phyloP scores from a whole-genome alignment of 1,140 invertebrate species.

The Chymomyza costata region DNA sequence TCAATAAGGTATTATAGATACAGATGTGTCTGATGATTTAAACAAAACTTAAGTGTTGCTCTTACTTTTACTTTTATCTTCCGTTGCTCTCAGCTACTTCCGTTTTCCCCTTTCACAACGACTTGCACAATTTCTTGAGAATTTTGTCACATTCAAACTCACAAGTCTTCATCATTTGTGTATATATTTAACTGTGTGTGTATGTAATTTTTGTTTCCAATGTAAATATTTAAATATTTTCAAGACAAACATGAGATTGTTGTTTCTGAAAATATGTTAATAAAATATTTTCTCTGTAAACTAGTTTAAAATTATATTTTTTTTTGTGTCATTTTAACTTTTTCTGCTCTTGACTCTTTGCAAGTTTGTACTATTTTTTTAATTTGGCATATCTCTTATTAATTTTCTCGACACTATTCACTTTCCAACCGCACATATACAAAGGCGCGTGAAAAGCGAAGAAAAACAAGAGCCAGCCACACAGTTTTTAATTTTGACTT shows the following conservation, averaged over 20 bases:
- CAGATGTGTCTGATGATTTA: too few relatives aligned
- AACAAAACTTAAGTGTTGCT: too few relatives aligned
- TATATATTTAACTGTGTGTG: too few relatives aligned
- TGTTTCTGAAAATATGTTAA: conserved; percentile 70
- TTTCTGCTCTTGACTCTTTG: conserved; percentile 7
- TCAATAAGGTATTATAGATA: too few relatives aligned
- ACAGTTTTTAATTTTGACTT: conserved; percentile 17
- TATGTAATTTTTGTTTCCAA: too few relatives aligned
- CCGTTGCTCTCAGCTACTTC: too few relatives aligned
- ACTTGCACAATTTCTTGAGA: too few relatives aligned
- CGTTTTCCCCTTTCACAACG: too few relatives aligned
- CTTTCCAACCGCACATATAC: conserved; percentile 27
- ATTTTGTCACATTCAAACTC: too few relatives aligned
- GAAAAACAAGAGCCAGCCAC: conserved; percentile 53
- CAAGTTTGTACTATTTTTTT: conserved; percentile 19
- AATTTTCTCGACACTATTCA: conserved; percentile 64
- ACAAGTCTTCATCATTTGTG: too few relatives aligned
- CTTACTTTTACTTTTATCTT: too few relatives aligned
- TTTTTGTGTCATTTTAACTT: neutral
- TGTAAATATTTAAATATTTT: conserved; percentile 74
- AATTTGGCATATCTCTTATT: conserved; percentile 70
- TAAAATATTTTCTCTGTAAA: conserved; percentile 71
- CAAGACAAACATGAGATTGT: conserved; percentile 63
- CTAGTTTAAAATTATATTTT: conserved; percentile 69
- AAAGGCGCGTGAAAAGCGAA: conserved; percentile 19